Evolutionary conservation across 2,113 vertebrate species (phyloP).

Genomic region (Rhinogobius similis): DNA sequence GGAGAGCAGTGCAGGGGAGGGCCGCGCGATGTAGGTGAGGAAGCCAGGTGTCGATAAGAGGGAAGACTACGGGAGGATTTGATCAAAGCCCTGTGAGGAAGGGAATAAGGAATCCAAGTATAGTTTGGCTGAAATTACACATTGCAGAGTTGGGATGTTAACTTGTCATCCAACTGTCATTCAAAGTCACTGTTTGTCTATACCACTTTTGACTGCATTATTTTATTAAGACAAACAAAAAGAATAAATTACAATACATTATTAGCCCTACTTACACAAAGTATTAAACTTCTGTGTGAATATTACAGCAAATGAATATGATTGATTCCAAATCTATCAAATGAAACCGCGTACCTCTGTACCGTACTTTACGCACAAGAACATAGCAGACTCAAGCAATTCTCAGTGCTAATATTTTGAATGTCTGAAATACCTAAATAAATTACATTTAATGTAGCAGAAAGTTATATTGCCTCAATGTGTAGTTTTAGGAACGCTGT

Average conservation of each 20-base stretch:
- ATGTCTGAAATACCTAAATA: no score
- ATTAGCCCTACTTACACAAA: no score
- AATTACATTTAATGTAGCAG: not conserved
- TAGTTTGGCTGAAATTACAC: constrained; percentile 26
- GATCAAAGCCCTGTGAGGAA: constrained; percentile 58
- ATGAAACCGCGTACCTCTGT: no score
- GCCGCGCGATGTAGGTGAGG: constrained; percentile 8
- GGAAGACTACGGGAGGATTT: constrained; percentile 49
- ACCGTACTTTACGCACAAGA: no score
- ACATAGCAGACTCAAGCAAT: no score
- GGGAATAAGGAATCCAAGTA: constrained; percentile 20
- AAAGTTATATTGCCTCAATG: not conserved
- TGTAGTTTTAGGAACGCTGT: not conserved
- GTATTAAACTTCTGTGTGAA: no score
- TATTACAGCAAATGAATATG: no score
- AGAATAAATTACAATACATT: no score
- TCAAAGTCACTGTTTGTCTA: not conserved
- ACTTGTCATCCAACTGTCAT: not conserved
- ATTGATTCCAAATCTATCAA: no score
- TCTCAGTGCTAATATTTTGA: no score
- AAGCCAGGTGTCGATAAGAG: constrained; percentile 37
- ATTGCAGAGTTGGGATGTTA: constrained; percentile 44
- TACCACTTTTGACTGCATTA: not conserved
- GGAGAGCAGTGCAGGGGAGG: constrained; percentile 10
- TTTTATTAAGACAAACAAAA: no score